Evolutionary conservation across 2,888 invertebrate species (phyloP), one percentile per base, ranked within the genome.

Genomic region (Salpingus planirostris): DNA sequence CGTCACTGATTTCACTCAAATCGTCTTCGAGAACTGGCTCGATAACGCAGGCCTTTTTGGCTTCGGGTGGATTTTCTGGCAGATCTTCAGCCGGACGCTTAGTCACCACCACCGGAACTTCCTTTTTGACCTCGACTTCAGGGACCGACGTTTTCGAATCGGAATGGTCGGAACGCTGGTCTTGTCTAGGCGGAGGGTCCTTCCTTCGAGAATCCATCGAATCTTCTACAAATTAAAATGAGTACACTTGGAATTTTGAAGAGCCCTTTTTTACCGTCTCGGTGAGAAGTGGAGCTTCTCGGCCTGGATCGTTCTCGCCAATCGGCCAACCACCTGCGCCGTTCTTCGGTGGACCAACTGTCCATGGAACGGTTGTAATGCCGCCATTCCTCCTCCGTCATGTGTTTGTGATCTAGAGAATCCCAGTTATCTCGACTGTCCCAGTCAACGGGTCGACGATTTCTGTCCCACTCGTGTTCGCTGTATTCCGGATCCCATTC

Each of bases 1-100:
- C 88, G 50, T 88, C 88, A 56, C 88, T 88, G 39, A 89, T 87
- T 64, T 89, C 89, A 61, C 88, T 89, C 8, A 89, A 72, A 59
- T 86, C 81, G 54, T 80, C 74, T 47, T 78, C 69, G 53, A 79
- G 65, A 14, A 57, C 56, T 13, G 56, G 50, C 15, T 74, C 69
- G 39, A 72, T 27, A 40, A 55, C 13, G 50, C 60, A 58, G 2
- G 51, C 43, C 43, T 73, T 74, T 47, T 76, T 76, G 25, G 59
- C 31, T 29, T 66, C 68, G 1, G 46, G 65, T 3, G 65, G 50
- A 55, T 62, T 47, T 46, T 73, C 65, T 3, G 65, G 52, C 1
- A 57, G 52, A 31, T 50, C 51, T 26, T 65, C 63, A 11, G 61
- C 57, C 10, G 50, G 44, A 33, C 57, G 49, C 48, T 62, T 62